Evolutionary conservation across 2,888 invertebrate species (phyloP), one percentile per base, ranked within the genome.

Genomic region (Leistus spinibarbis): DNA sequence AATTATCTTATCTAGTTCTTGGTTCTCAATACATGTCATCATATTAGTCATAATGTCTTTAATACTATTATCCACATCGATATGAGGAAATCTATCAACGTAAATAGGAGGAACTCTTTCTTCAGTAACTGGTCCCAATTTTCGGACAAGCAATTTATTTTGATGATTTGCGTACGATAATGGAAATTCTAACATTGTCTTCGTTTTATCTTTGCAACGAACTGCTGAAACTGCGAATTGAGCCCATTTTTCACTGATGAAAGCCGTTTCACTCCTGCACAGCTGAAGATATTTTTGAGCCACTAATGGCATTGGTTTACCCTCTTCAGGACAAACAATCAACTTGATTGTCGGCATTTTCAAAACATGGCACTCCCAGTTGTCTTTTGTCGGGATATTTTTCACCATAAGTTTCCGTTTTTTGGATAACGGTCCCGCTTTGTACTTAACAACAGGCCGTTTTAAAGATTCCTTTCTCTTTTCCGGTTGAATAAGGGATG

Each of bases 21-120:
- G 88, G 54, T 90, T 88, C 81, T 90, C 90, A 40, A 91, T 88
- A n/a, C 89, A 87, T 78, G 87, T 86, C 70, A 92, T 82, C 79
- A 92, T 87, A 76, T 89, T 86, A 27, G 86, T 82, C 62, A 91
- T 78, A 23, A 91, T 83, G 72, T 78, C 76, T 60, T 76, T 77
- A 53, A 80, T 76, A 40, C 78, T 77, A 20, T 63, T 80, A 27
- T 85, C 82, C 5, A 78, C 76, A 54, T 76, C 69, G n/a, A 67
- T 23, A 23, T 66, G 40, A 27, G 66, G 66, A 17, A 66, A 66
- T 53, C 40, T 66, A 22, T 27, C 40, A 16, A 27, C 17, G 13
- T 40, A 40, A 40, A 40, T 40, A 23, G 17, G 20, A 22, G 16
- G 16, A 16, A 22, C 17, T 64, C 23, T 20, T 22, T 7, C 16